Conservation (phyloP, 2,113 vertebrate species). For the Ailuropoda melanoleuca region DNA sequence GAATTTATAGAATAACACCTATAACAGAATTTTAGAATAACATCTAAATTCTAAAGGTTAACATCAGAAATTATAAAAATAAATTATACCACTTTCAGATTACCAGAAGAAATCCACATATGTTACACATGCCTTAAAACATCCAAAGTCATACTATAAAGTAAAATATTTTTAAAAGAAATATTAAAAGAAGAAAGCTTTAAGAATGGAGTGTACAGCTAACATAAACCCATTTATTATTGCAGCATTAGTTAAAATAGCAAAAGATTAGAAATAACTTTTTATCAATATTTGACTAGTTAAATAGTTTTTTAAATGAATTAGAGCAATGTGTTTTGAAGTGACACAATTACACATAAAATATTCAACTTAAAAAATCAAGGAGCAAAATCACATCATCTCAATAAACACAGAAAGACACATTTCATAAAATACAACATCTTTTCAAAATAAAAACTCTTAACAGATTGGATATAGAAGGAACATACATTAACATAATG, state of each 20-base stretch:
- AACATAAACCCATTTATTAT: not conserved
- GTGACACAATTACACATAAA: not conserved
- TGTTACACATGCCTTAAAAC: not conserved
- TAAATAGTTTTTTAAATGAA: not conserved
- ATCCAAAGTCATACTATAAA: not conserved
- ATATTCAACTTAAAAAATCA: not conserved
- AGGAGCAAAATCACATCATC: not conserved
- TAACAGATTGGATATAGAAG: not conserved
- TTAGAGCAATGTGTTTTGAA: not conserved
- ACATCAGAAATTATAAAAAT: not conserved
- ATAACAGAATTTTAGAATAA: no score
- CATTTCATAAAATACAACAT: no score
- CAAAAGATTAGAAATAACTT: not conserved
- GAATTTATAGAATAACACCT: not conserved
- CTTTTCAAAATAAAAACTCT: not conserved
- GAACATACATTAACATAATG: not conserved
- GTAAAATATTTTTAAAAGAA: not conserved
- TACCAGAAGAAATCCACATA: not conserved
- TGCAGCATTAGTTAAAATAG: not conserved
- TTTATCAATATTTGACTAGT: not conserved
- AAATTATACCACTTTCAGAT: not conserved
- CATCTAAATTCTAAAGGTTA: not conserved
- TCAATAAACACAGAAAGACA: not conserved
- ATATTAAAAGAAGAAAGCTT: not conserved
- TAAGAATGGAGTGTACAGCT: not conserved